Percentiles rank a stretch among this genome's conserved stretches.
These are phyloP conservation scores for Lacerta bilineata DNA, from an alignment of 2,797 vertebrate genomes.

Conservation along the genomic window DNA sequence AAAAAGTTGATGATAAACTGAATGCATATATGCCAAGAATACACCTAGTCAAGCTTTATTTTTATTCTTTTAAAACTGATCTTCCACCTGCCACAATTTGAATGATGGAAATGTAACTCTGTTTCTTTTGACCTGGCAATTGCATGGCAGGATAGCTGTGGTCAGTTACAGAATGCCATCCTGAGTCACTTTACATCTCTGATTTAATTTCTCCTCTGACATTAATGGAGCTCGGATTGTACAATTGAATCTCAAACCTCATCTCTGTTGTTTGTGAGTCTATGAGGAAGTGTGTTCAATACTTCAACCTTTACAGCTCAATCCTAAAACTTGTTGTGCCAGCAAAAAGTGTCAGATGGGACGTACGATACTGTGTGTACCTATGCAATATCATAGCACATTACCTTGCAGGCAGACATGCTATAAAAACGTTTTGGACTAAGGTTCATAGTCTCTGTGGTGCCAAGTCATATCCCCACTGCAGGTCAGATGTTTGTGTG, in stretches of 20 bases:
- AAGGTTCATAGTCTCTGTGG: constrained; percentile 47
- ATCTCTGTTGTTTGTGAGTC: constrained; percentile 5
- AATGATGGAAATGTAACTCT: constrained; percentile 39
- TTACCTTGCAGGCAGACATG: neutral
- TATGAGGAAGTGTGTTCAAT: neutral
- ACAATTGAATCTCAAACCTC: neutral
- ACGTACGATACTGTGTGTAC: neutral
- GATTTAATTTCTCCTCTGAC: constrained; percentile 6
- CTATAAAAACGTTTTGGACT: constrained; percentile 2
- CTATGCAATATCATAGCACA: neutral
- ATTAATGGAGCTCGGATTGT: neutral
- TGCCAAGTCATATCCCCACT: constrained; percentile 41
- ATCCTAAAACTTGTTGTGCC: constrained; percentile 3
- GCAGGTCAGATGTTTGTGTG: constrained; percentile 44
- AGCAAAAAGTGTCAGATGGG: neutral
- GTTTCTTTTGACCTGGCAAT: constrained; percentile 43
- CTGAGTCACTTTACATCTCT: neutral
- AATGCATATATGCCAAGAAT: constrained; percentile 32
- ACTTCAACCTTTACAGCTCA: constrained; percentile 13
- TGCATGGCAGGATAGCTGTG: constrained; percentile 38
- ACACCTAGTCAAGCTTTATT: neutral
- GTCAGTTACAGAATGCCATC: constrained; percentile 17
- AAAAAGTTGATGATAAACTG: constrained; percentile 30
- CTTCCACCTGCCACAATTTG: constrained; percentile 29
- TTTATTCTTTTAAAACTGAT: neutral